Conservation (phyloP, 2,797 vertebrate species). For the Sebastes itinus region DNA sequence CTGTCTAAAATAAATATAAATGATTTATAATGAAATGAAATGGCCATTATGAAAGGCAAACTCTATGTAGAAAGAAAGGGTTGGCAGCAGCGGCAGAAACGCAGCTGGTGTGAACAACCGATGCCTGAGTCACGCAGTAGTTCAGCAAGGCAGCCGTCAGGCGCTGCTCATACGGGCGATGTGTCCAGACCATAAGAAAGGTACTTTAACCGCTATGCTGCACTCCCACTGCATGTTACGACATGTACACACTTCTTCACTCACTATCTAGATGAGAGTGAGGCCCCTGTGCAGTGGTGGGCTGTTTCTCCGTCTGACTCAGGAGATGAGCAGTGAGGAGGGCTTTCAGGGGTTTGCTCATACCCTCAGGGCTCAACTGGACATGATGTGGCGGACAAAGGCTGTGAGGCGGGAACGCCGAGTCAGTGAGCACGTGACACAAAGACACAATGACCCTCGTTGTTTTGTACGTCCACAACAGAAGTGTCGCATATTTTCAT, state of each 20-base stretch:
- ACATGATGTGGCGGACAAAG: conserved; percentile 87
- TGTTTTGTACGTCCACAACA: not conserved
- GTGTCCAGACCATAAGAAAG: not conserved
- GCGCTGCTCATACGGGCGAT: too few species aligned
- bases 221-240: not conserved
- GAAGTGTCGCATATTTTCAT: not conserved
- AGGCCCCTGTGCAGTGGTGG: not conserved
- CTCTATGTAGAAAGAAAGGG: too few species aligned
- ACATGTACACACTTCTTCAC: not conserved
- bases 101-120: too few species aligned
- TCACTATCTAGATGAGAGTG: not conserved
- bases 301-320: not conserved
- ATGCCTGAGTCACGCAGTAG: too few species aligned
- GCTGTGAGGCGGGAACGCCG: conserved; percentile 82
- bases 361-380: conserved; percentile 80
- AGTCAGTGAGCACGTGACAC: conserved; percentile 16
- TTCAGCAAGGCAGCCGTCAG: too few species aligned
- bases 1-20: too few species aligned
- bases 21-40: too few species aligned
- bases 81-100: too few species aligned
- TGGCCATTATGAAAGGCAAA: too few species aligned
- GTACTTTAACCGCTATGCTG: not conserved
- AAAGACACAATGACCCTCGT: not conserved
- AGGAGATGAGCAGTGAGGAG: conserved; percentile 15
- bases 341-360: conserved; percentile 56